Conservation (phyloP, 2,113 vertebrate genomes). For the Romanogobio albipinnatus region DNA sequence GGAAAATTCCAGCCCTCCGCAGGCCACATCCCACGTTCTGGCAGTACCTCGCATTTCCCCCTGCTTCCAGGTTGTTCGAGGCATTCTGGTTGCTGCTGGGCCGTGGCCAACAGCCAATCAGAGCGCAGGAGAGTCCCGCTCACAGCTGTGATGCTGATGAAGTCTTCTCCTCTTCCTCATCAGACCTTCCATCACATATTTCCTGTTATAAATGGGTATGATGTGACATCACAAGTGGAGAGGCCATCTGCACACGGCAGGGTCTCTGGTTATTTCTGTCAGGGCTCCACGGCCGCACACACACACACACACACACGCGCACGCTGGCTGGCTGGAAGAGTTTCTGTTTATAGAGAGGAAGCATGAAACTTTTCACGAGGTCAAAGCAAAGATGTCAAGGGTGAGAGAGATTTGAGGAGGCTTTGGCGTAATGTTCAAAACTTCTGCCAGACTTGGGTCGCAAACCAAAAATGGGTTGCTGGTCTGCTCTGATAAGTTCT, state of each 20-base stretch:
- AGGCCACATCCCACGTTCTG: constrained; percentile 54
- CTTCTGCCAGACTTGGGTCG: neutral
- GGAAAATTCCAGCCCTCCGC: constrained; percentile 61
- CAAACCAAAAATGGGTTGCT: neutral
- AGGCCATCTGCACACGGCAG: constrained; percentile 79
- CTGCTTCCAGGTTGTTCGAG: constrained; percentile 59
- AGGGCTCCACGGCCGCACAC: constrained; percentile 59
- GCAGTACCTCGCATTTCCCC: constrained; percentile 58
- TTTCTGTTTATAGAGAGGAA: constrained; percentile 72
- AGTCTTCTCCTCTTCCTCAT: constrained; percentile 71
- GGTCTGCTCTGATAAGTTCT: neutral
- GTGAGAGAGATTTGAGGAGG: constrained; percentile 47
- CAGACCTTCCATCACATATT: constrained; percentile 75
- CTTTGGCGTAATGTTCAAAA: neutral
- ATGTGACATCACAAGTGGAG: constrained; percentile 83
- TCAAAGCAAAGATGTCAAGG: constrained; percentile 66
- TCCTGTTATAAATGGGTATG: constrained; percentile 77
- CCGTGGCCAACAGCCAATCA: constrained; percentile 67
- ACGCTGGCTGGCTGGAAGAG: constrained; percentile 62
- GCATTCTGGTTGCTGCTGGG: constrained; percentile 68
- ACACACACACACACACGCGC: constrained; percentile 24
- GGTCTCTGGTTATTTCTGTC: constrained; percentile 79
- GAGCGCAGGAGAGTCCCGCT: constrained; percentile 62
- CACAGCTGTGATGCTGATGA: constrained; percentile 66
- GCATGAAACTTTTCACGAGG: constrained; percentile 74